Evolutionary conservation across 1,140 invertebrate genomes (phyloP).

Genomic region (Dendroctonus valens): DNA sequence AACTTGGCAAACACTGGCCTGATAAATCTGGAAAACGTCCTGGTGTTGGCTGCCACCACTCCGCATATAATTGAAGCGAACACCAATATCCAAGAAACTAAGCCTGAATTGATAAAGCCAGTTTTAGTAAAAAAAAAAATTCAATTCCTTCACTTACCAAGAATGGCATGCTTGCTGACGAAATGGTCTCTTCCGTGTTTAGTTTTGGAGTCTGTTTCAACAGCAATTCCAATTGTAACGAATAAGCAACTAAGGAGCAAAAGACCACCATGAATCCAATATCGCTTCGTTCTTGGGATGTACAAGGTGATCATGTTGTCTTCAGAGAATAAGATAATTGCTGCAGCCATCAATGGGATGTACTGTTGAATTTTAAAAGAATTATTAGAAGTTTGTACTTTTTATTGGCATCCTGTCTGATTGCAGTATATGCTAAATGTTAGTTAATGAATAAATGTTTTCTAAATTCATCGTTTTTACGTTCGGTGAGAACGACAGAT

Average conservation of each 20-base stretch:
- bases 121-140: neutral
- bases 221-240: conserved; percentile 20
- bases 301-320: conserved; percentile 24
- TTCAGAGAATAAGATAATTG: conserved; percentile 32
- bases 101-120: conserved; percentile 7
- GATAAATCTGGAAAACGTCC: conserved; percentile 13
- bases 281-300: conserved; percentile 24
- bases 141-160: conserved; percentile 7
- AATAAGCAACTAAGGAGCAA: conserved; percentile 16
- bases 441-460: neutral
- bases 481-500: too few species aligned
- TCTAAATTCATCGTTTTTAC: too few species aligned
- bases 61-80: conserved; percentile 24
- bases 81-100: conserved; percentile 26
- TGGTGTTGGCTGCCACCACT: conserved; percentile 24
- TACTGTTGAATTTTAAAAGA: conserved; percentile 16
- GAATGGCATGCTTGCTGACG: conserved; percentile 11
- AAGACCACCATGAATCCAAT: conserved; percentile 30
- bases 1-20: conserved; percentile 26
- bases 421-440: too few species aligned
- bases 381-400: neutral
- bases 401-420: too few species aligned
- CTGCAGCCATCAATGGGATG: conserved; percentile 35
- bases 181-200: conserved; percentile 8
- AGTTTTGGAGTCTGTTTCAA: conserved; percentile 13